Evolutionary conservation across 2,113 vertebrate genomes (phyloP).

Genomic region (Cynopterus brachyotis): DNA sequence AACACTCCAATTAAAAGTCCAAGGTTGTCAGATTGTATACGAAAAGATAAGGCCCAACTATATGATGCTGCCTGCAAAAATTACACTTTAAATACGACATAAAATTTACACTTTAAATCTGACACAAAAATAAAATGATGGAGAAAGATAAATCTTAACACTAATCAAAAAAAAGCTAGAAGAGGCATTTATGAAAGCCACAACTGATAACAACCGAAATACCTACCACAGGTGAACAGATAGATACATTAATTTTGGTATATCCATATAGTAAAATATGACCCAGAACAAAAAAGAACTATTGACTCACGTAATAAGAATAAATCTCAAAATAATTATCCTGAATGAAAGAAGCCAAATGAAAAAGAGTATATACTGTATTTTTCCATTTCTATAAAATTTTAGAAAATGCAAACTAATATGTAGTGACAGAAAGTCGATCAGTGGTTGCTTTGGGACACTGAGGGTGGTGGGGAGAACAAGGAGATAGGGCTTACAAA

Average conservation of each 20-base stretch:
- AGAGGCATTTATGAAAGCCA: background rate
- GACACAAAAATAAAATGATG: background rate
- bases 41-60: background rate
- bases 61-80: background rate
- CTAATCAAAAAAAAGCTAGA: background rate
- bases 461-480: background rate
- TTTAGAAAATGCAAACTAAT: background rate
- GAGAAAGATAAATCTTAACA: background rate
- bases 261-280: background rate
- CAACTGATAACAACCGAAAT: background rate
- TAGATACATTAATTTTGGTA: background rate
- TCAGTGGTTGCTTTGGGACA: background rate
- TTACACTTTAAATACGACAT: background rate
- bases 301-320: background rate
- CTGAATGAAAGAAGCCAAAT: background rate
- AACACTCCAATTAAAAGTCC: background rate
- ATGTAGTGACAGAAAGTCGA: background rate
- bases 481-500: background rate
- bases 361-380: background rate
- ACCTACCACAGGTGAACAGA: background rate
- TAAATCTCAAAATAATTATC: constrained; percentile 2
- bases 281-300: background rate
- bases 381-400: background rate
- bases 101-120: too few species aligned
- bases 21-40: background rate